Evolutionary conservation across 2,113 vertebrate genomes (phyloP), one percentile per base, ranked within the genome.

Genomic region (Mionectes macconnelli): DNA sequence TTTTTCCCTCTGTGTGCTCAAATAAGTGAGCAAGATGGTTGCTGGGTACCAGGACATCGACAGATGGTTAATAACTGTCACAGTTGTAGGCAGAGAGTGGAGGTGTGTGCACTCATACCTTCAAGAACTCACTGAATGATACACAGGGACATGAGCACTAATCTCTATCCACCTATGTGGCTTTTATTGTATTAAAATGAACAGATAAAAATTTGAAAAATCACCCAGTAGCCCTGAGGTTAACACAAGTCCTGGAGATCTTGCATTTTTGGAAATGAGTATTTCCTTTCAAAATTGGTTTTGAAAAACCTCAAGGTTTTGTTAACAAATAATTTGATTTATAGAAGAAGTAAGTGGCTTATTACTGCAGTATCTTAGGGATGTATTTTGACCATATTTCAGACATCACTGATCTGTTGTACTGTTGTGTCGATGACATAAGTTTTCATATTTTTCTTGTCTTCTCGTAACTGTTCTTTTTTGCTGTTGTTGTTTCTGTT

Each of bases 11-110:
- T 42, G 8, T 27, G 12, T 44, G 14, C 13, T 91, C 31, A 39
- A 87, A 45, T 35, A 64, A 56, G n/a, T 56, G 40, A 64, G 8
- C 5, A 37, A 52, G 50, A 56, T 10, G 4, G 7, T 24, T 56
- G n/a, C n/a, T n/a, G n/a, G n/a, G n/a, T n/a, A n/a, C n/a, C n/a
- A n/a, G n/a, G n/a, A n/a, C n/a, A n/a, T n/a, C n/a, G n/a, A n/a
- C n/a, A 52, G 50, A 56, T 10, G 4, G 7, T 24, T 56, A 62
- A n/a, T 8, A 84, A 10, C 9, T 56, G 19, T 35, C 44, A 63
- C 24, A 60, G 39, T 19, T 9, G 0, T 5, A 49, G 40, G 24
- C 0, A 0, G 31, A 44, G 37, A 73, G n/a, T 17, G 7, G 53
- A 76, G 1, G 3, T 55, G 53, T 70, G 66, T 68, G n/a, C 20